phyloP scores from a whole-genome alignment of 2,797 vertebrate species.

The Lateolabrax maculatus region DNA sequence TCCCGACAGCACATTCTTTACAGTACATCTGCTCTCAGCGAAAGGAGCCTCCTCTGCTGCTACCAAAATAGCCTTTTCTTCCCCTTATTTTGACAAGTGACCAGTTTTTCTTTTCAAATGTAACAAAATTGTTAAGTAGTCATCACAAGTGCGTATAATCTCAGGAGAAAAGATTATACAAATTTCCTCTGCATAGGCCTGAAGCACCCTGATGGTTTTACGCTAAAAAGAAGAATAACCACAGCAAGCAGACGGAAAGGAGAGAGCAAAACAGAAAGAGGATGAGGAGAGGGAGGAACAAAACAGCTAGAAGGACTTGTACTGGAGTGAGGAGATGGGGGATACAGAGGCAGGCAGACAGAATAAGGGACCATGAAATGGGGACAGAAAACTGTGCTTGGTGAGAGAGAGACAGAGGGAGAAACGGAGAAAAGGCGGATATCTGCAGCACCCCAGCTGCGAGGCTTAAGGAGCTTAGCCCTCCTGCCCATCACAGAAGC shows the following conservation, averaged over 20 bases:
- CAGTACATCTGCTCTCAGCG: conserved; percentile 50
- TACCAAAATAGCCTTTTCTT: conserved; percentile 64
- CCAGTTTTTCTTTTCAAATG: conserved; percentile 61
- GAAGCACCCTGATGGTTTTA: conserved; percentile 53
- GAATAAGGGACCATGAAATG: conserved; percentile 68
- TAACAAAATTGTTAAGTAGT: conserved; percentile 57
- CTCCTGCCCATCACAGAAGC: conserved; percentile 71
- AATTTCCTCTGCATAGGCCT: conserved; percentile 46
- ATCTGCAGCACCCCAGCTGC: conserved; percentile 80
- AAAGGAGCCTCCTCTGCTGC: conserved; percentile 62
- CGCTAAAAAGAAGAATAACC: conserved; percentile 45
- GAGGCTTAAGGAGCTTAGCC: conserved; percentile 81
- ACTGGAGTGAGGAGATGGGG: conserved; percentile 44
- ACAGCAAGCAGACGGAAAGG: conserved; percentile 37
- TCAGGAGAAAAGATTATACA: conserved; percentile 62
- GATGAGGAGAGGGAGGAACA: conserved; percentile 51
- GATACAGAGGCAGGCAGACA: conserved; percentile 57
- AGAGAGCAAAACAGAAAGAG: conserved; percentile 51
- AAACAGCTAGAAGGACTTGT: conserved; percentile 37
- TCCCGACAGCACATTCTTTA: conserved; percentile 64
- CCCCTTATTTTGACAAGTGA: conserved; percentile 39
- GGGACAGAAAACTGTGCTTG: conserved; percentile 58
- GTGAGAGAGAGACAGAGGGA: conserved; percentile 60
- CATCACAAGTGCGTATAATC: conserved; percentile 62
- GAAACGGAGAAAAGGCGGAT: conserved; percentile 66